Percentiles rank a stretch among this genome's conserved stretches.
Evolutionary conservation across 2,797 vertebrate genomes (phyloP).

Genomic region (Bovichtus variegatus): DNA sequence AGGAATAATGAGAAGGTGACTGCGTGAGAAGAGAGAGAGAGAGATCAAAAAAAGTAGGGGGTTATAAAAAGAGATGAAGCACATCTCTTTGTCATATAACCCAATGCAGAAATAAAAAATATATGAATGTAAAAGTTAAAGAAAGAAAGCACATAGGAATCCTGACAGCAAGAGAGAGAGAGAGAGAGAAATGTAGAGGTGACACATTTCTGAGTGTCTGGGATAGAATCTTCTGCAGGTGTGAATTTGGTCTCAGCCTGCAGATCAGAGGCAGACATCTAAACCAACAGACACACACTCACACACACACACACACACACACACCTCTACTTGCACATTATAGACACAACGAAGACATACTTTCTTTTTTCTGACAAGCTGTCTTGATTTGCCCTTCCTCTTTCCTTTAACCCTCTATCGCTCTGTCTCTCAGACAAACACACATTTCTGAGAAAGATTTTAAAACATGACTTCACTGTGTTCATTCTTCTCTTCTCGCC

Average conservation of each 20-base stretch:
- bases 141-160: constrained; percentile 8
- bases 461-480: background rate
- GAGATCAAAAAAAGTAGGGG: constrained; percentile 32
- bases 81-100: constrained; percentile 39
- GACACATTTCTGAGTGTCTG: constrained; percentile 67
- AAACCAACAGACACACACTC: background rate
- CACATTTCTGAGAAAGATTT: constrained; percentile 26
- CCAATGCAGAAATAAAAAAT: constrained; percentile 38
- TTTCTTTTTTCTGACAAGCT: constrained; percentile 31
- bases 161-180: constrained; percentile 30
- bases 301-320: background rate
- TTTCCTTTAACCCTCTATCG: background rate
- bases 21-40: constrained; percentile 16
- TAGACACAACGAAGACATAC: background rate
- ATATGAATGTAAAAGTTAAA: constrained; percentile 45
- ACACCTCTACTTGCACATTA: background rate
- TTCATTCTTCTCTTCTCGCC: background rate
- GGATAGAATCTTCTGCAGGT: constrained; percentile 60
- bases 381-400: constrained; percentile 38
- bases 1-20: constrained; percentile 46
- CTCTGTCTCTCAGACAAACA: constrained; percentile 20
- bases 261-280: constrained; percentile 49
- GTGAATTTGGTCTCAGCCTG: constrained; percentile 60
- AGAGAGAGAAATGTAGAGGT: constrained; percentile 43
- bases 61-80: constrained; percentile 38